Evolutionary conservation across 2,888 invertebrate genomes (phyloP).

Genomic region (Chalcosyrphus nemorum): DNA sequence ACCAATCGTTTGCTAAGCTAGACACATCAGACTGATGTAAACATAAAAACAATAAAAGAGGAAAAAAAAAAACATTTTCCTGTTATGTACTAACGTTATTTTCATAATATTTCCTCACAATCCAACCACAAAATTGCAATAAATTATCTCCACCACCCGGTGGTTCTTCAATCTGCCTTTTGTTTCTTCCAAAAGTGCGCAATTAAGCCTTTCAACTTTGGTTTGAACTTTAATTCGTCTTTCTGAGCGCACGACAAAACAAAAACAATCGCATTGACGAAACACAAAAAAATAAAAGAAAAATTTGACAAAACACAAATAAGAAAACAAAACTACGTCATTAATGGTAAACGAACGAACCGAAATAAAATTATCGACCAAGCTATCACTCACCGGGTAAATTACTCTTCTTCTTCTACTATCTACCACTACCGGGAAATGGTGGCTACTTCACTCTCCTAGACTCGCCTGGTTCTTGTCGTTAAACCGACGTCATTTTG

Average conservation of each 20-base stretch:
- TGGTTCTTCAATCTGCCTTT: neutral
- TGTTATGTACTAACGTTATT: neutral
- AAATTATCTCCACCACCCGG: neutral
- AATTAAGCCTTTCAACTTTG: slow-evolving; percentile 14
- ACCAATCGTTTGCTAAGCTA: too few species aligned
- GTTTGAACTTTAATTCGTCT: slow-evolving; percentile 14
- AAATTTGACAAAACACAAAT: slow-evolving; percentile 14
- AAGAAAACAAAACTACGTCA: slow-evolving; percentile 31
- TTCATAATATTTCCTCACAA: neutral
- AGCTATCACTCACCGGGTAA: slow-evolving; percentile 41
- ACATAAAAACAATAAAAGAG: neutral
- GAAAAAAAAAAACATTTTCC: neutral
- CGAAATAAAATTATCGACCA: slow-evolving; percentile 66
- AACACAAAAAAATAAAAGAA: slow-evolving; percentile 20
- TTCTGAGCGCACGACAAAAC: neutral
- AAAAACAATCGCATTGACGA: slow-evolving; percentile 33
- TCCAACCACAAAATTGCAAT: neutral
- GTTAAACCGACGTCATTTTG: slow-evolving; percentile 36
- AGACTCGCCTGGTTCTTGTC: neutral
- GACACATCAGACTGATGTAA: neutral
- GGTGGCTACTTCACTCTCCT: slow-evolving; percentile 3
- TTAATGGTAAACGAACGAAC: slow-evolving; percentile 30
- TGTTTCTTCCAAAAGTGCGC: slow-evolving; percentile 7
- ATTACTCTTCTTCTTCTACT: slow-evolving; percentile 32
- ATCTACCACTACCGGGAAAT: slow-evolving; percentile 11